Evolutionary conservation across 2,797 vertebrate genomes (phyloP).

Genomic region (Semaprochilodus insignis): DNA sequence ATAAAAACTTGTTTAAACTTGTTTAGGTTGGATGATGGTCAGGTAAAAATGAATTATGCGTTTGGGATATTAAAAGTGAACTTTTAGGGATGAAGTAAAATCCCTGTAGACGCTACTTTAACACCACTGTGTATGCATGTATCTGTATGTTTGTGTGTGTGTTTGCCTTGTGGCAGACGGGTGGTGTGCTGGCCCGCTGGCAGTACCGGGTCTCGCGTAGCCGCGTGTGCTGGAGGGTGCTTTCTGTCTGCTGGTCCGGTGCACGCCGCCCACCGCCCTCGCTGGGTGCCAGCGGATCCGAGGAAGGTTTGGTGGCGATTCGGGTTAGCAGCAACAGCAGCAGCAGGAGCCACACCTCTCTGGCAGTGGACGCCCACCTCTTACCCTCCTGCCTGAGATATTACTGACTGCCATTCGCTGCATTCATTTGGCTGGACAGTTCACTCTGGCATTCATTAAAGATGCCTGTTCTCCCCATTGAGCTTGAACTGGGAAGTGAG

Average conservation of each 20-base stretch:
- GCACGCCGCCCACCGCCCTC: slow-evolving; percentile 72
- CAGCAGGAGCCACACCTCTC: slow-evolving; percentile 47
- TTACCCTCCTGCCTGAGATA: slow-evolving; percentile 41
- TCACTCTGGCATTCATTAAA: slow-evolving; percentile 56
- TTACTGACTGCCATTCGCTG: slow-evolving; percentile 33
- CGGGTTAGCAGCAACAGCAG: slow-evolving; percentile 78
- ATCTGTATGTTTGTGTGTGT: slow-evolving; percentile 58
- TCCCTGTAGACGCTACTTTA: background rate
- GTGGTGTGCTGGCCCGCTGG: slow-evolving; percentile 78
- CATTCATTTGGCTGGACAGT: slow-evolving; percentile 51
- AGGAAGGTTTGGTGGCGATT: slow-evolving; percentile 82
- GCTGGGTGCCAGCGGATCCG: slow-evolving; percentile 80
- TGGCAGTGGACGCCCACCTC: slow-evolving; percentile 58
- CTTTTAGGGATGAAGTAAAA: background rate
- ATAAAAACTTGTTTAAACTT: no score
- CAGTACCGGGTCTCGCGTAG: slow-evolving; percentile 81
- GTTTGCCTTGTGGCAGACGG: slow-evolving; percentile 71
- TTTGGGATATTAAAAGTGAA: no score
- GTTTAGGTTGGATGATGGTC: no score
- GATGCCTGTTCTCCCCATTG: slow-evolving; percentile 66
- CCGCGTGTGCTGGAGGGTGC: slow-evolving; percentile 80
- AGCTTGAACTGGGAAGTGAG: slow-evolving; percentile 56
- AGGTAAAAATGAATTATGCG: background rate
- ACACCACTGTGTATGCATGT: slow-evolving; percentile 42
- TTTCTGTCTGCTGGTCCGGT: slow-evolving; percentile 82